Evolutionary conservation across 2,888 invertebrate genomes (phyloP).

Genomic region (Mycalesis mineus): DNA sequence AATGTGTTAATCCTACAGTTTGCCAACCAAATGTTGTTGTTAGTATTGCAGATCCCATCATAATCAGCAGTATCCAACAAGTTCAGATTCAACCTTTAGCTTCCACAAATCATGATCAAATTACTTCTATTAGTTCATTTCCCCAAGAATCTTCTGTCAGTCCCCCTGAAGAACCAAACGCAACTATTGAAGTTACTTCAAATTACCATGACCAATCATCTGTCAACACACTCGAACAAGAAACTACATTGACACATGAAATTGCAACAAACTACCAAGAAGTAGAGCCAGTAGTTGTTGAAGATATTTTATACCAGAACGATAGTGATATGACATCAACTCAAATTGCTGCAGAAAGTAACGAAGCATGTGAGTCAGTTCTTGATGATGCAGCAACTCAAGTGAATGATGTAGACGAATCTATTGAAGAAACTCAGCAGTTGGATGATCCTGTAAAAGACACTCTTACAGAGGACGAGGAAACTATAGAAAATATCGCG

Average conservation of each 20-base stretch:
- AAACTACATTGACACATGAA: background rate
- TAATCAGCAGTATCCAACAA: slow-evolving; percentile 9
- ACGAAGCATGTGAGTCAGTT: background rate
- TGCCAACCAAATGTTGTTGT: slow-evolving; percentile 12
- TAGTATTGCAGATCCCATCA: slow-evolving; percentile 13
- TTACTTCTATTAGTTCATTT: slow-evolving; percentile 11
- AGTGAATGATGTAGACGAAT: background rate
- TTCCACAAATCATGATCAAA: slow-evolving; percentile 8
- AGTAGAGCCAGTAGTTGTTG: slow-evolving; percentile 2
- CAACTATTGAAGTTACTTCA: background rate
- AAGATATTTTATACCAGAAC: slow-evolving; percentile 8
- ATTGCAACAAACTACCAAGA: background rate
- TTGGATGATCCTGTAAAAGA: slow-evolving; percentile 21
- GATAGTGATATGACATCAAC: background rate
- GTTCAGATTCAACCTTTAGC: slow-evolving; percentile 11
- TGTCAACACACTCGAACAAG: slow-evolving; percentile 2
- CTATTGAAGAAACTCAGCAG: slow-evolving; percentile 19
- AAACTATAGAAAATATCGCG: slow-evolving; percentile 32
- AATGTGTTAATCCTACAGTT: background rate
- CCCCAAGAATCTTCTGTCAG: background rate
- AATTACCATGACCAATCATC: background rate
- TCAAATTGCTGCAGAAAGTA: background rate
- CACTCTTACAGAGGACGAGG: slow-evolving; percentile 22
- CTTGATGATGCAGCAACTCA: slow-evolving; percentile 3
- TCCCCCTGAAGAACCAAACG: slow-evolving; percentile 2